Conservation (phyloP, 2,797 vertebrate species). For the Bucorvus abyssinicus region DNA sequence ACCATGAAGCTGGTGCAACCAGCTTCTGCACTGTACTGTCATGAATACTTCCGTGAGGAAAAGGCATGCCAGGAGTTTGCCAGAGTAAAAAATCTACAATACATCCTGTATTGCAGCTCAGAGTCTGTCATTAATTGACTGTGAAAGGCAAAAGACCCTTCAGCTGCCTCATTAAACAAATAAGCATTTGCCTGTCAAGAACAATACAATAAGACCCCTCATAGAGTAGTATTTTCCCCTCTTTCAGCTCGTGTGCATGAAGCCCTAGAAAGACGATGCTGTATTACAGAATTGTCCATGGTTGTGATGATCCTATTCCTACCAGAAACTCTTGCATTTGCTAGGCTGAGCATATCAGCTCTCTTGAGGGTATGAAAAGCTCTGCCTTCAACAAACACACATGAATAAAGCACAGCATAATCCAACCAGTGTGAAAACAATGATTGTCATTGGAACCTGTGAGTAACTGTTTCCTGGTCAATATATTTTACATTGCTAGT, state of each 20-base stretch:
- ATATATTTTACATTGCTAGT: background rate
- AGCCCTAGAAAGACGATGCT: background rate
- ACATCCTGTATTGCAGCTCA: background rate
- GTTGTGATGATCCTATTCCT: background rate
- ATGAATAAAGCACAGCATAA: background rate
- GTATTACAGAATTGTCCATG: background rate
- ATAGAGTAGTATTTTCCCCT: background rate
- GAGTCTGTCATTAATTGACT: background rate
- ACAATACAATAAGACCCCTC: background rate
- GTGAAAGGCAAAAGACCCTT: background rate
- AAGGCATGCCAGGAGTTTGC: background rate
- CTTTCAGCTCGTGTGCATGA: background rate
- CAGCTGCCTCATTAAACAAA: background rate
- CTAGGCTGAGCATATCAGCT: background rate
- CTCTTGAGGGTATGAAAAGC: background rate
- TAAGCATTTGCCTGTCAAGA: background rate
- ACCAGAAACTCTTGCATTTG: background rate
- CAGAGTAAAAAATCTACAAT: background rate
- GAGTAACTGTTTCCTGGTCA: background rate
- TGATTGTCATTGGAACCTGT: background rate
- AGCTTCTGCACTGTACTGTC: background rate
- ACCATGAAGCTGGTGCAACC: background rate
- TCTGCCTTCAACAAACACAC: background rate
- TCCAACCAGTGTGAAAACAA: background rate
- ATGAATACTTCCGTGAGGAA: background rate